These are phyloP conservation scores for Centropyge bicolor DNA, from an alignment of 2,797 vertebrate genomes.

Conservation along the genomic window DNA sequence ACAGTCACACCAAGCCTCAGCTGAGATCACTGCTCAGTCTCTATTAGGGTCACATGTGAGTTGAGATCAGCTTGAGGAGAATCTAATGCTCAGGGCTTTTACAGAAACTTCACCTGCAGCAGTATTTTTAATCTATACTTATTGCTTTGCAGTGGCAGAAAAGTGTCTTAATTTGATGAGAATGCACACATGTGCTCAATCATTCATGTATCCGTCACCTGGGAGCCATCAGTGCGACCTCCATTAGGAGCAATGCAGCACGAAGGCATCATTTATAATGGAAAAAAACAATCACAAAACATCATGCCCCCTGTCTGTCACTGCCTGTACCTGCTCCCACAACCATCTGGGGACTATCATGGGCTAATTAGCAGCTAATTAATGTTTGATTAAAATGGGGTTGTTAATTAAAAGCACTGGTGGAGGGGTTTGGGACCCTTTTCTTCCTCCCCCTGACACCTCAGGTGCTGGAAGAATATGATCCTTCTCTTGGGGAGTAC, in stretches of 20 bases:
- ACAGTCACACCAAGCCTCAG: conserved; percentile 9
- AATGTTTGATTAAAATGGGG: conserved; percentile 94
- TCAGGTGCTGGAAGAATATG: conserved; percentile 31
- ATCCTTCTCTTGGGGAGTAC: not conserved
- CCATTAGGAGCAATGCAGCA: conserved; percentile 86
- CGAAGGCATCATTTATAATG: conserved; percentile 87
- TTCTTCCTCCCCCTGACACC: conserved; percentile 32
- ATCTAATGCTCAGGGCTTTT: conserved; percentile 22
- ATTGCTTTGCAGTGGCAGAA: conserved; percentile 79
- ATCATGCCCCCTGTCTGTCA: conserved; percentile 82
- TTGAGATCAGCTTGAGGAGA: conserved; percentile 22
- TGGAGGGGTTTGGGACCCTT: conserved; percentile 75
- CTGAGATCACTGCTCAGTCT: conserved; percentile 31
- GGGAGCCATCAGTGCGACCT: conserved; percentile 83
- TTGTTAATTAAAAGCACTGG: conserved; percentile 90
- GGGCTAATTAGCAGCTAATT: conserved; percentile 93
- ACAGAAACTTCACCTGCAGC: conserved; percentile 52
- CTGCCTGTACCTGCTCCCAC: conserved; percentile 83
- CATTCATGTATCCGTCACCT: conserved; percentile 81
- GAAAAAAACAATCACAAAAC: conserved; percentile 80
- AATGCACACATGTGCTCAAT: conserved; percentile 75
- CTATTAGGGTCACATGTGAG: conserved; percentile 25
- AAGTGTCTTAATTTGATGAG: conserved; percentile 86
- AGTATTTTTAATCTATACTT: conserved; percentile 64
- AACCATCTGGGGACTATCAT: conserved; percentile 88